Percentiles rank a stretch among this genome's conserved stretches.
Conservation (phyloP, 2,113 vertebrate species). For the Saimiri boliviensis region DNA sequence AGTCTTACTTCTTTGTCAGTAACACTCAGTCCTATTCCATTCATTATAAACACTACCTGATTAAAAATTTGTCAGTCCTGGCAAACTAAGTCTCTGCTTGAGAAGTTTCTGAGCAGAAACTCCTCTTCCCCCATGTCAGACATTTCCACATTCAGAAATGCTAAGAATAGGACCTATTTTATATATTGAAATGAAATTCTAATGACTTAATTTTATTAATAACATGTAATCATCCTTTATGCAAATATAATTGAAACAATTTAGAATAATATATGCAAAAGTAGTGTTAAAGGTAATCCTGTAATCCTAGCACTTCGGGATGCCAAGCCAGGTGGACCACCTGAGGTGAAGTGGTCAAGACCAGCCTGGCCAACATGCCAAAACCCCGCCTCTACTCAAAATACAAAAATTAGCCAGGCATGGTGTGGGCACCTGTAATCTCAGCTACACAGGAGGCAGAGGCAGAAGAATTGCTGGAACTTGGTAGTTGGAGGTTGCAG, state of each 20-base stretch:
- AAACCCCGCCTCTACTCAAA: too few species aligned
- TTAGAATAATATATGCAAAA: background rate
- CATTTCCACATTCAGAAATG: background rate
- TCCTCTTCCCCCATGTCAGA: background rate
- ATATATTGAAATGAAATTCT: background rate
- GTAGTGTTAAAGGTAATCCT: background rate
- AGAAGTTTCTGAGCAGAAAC: background rate
- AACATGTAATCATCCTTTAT: background rate
- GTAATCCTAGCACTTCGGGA: too few species aligned
- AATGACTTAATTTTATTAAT: background rate
- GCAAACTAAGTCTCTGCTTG: background rate
- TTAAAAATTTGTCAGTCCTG: background rate
- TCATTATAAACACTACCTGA: background rate
- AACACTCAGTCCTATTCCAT: background rate
- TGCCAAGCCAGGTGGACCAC: too few species aligned
- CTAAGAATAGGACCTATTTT: background rate
- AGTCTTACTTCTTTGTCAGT: background rate
- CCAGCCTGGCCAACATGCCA: too few species aligned
- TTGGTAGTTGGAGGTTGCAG: too few species aligned
- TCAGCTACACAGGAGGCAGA: too few species aligned
- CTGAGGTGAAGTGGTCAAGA: too few species aligned
- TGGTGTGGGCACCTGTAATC: too few species aligned
- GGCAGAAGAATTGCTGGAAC: too few species aligned
- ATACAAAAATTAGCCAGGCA: too few species aligned
- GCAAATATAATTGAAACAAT: background rate